Evolutionary conservation across 2,113 vertebrate genomes (phyloP).

Genomic region (Anhinga rufa): DNA sequence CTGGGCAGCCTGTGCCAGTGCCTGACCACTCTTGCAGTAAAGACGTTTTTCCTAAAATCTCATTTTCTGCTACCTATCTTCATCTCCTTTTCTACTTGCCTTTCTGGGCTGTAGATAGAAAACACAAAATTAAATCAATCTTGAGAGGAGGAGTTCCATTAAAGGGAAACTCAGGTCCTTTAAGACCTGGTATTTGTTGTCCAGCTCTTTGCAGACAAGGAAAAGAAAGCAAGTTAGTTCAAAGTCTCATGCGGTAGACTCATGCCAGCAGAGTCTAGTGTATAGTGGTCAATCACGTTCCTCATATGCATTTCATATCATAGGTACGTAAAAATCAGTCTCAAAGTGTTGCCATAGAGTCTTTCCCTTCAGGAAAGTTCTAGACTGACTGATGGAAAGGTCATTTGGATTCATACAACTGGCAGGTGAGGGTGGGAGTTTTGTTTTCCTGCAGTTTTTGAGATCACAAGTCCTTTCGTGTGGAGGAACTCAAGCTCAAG

Average conservation of each 20-base stretch:
- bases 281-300: neutral
- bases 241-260: neutral
- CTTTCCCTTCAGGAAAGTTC: neutral
- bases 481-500: too few relatives aligned
- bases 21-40: too few relatives aligned
- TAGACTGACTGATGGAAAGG: neutral
- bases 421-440: neutral
- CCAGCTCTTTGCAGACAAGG: neutral
- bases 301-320: neutral
- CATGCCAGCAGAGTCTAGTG: neutral
- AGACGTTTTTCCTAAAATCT: too few relatives aligned
- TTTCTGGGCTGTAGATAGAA: neutral
- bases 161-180: neutral
- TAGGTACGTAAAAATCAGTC: neutral
- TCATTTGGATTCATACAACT: neutral
- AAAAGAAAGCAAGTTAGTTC: neutral
- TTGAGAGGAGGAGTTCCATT: neutral
- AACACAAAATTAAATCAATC: neutral
- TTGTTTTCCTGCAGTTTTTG: neutral
- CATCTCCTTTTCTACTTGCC: neutral
- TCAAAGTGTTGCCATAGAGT: neutral
- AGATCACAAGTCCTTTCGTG: neutral
- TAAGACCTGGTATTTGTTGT: neutral
- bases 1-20: too few relatives aligned
- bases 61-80: too few relatives aligned